These are phyloP conservation scores for Eulimnadia texana DNA, from an alignment of 1,140 invertebrate species.

Conservation along the genomic window DNA sequence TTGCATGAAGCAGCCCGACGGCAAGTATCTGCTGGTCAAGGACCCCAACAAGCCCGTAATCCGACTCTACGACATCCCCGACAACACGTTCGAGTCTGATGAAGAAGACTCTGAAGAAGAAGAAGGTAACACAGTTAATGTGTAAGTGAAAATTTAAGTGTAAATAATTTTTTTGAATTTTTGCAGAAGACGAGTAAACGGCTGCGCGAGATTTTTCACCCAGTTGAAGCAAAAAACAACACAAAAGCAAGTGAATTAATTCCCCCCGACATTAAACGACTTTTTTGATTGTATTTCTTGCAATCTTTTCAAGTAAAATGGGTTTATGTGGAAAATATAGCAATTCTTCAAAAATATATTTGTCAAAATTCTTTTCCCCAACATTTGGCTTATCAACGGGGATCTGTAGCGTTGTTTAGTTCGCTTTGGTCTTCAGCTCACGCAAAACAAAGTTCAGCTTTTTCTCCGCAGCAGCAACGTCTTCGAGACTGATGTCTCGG, in stretches of 20 bases:
- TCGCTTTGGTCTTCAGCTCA: conserved; percentile 16
- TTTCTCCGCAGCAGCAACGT: conserved; percentile 32
- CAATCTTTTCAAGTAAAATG: too few species aligned
- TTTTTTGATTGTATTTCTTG: not conserved
- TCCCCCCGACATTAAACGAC: too few species aligned
- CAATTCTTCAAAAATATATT: not conserved
- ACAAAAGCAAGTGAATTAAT: too few species aligned
- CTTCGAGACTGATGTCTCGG: conserved; percentile 45
- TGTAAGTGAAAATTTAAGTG: conserved; percentile 1
- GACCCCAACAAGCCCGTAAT: conserved; percentile 98
- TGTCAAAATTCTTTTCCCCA: too few species aligned
- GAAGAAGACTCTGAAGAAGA: conserved; percentile 73
- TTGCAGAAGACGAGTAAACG: not conserved
- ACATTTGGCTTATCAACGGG: too few species aligned
- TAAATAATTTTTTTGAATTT: not conserved
- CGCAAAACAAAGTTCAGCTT: conserved; percentile 45
- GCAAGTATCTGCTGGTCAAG: conserved; percentile 95
- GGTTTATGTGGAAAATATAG: not conserved
- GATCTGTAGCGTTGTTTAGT: too few species aligned
- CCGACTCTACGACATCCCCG: conserved; percentile 90
- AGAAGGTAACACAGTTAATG: conserved; percentile 23
- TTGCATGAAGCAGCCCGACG: conserved; percentile 94
- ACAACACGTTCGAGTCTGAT: conserved; percentile 95
- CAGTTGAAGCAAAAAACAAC: too few species aligned
- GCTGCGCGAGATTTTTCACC: too few species aligned